phyloP scores from a whole-genome alignment of 2,797 vertebrate species.

The Ataeniobius toweri region DNA sequence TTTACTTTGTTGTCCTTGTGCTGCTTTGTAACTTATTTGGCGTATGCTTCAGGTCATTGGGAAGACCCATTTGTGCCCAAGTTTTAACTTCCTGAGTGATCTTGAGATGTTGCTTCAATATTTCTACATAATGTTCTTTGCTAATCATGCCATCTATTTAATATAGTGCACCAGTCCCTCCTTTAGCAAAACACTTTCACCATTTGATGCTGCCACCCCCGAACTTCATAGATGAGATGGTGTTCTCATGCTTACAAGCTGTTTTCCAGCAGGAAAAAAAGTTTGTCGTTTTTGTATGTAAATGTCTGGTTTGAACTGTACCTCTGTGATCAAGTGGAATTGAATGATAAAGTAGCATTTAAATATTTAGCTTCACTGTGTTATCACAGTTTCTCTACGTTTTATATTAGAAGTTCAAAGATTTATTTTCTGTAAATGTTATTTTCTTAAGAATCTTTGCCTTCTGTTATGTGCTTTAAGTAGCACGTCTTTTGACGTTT shows the following conservation, averaged over 20 bases:
- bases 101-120: neutral
- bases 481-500: neutral
- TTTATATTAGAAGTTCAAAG: neutral
- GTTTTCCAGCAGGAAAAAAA: no score
- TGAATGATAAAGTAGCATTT: no score
- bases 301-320: no score
- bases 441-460: neutral
- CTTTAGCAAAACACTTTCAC: neutral
- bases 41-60: neutral
- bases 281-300: no score
- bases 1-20: neutral
- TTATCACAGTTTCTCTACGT: neutral
- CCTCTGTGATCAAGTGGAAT: neutral
- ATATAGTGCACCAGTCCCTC: neutral
- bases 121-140: neutral
- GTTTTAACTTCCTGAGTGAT: neutral
- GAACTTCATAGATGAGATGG: no score
- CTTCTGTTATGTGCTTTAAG: neutral
- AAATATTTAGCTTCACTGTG: neutral
- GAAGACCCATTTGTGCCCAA: neutral
- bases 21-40: neutral
- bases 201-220: neutral
- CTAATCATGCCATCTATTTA: neutral
- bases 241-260: no score
- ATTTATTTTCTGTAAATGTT: neutral